These are phyloP conservation scores for Uropetala carovei DNA, from an alignment of 2,888 invertebrate genomes.

Conservation along the genomic window DNA sequence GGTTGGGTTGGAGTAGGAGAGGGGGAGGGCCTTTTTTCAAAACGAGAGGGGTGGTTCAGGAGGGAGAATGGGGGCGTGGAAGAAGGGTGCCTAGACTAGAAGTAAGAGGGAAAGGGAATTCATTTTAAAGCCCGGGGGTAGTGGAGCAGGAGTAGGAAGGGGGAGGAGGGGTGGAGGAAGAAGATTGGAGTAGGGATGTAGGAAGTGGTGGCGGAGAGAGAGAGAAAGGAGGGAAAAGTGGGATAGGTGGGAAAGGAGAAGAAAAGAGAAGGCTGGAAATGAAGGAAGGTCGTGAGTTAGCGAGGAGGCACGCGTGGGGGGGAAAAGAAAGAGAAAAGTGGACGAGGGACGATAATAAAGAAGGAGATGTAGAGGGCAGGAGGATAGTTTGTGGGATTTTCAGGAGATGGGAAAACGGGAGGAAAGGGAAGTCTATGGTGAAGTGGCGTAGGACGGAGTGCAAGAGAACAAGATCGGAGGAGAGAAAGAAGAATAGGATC, in stretches of 20 bases:
- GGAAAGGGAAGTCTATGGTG: not conserved
- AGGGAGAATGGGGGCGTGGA: not conserved
- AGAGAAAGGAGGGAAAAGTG: not conserved
- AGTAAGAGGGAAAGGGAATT: not conserved
- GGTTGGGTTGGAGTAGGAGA: not conserved
- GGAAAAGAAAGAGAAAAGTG: too few species aligned
- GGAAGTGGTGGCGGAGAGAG: not conserved
- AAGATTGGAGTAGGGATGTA: not conserved
- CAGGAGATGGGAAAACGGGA: not conserved
- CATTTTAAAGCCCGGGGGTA: slow-evolving; percentile 21
- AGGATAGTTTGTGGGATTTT: too few species aligned
- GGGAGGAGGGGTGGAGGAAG: not conserved
- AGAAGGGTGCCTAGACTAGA: not conserved
- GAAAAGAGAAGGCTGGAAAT: too few species aligned
- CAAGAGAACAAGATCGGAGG: not conserved
- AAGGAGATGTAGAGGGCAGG: not conserved
- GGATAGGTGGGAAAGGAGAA: not conserved
- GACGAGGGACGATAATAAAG: not conserved
- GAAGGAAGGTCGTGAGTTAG: too few species aligned
- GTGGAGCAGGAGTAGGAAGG: not conserved
- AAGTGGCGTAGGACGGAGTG: not conserved
- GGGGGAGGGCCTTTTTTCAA: not conserved
- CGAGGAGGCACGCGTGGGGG: too few species aligned
- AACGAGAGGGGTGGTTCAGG: not conserved
- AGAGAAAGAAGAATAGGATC: too few species aligned